Percentiles rank a stretch among this genome's conserved stretches.
Evolutionary conservation across 2,113 vertebrate species (phyloP).

Genomic region (Phaetusa simplex): DNA sequence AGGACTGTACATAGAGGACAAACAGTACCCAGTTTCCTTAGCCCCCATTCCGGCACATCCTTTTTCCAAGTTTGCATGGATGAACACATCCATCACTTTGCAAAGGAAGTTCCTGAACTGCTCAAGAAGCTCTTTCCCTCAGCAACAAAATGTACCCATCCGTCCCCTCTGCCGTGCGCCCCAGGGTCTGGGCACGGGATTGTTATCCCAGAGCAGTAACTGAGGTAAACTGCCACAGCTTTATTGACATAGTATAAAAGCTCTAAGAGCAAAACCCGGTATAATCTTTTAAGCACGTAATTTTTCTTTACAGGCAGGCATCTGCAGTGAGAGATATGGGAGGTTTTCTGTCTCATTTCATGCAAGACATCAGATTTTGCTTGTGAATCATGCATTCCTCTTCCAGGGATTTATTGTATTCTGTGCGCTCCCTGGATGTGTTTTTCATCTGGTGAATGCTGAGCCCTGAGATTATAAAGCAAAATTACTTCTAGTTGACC

Average conservation of each 20-base stretch:
- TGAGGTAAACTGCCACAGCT: background rate
- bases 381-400: background rate
- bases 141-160: slow-evolving; percentile 19
- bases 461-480: slow-evolving; percentile 7
- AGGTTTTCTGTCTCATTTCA: background rate
- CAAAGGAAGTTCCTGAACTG: slow-evolving; percentile 4
- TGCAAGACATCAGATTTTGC: background rate
- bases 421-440: background rate
- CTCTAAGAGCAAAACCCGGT: background rate
- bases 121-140: background rate
- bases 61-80: background rate
- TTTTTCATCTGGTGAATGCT: background rate
- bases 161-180: background rate
- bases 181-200: background rate
- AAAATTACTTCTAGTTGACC: slow-evolving; percentile 9
- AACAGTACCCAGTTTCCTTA: slow-evolving; percentile 9
- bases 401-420: background rate
- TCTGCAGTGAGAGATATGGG: background rate
- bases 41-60: background rate
- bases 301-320: background rate
- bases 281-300: background rate
- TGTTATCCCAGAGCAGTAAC: background rate
- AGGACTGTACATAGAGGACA: background rate
- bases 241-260: background rate
- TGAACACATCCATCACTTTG: slow-evolving; percentile 35